Base-by-base conservation (phyloP, 2,888 invertebrate genomes). In the Cryptocephalus moraei region DNA sequence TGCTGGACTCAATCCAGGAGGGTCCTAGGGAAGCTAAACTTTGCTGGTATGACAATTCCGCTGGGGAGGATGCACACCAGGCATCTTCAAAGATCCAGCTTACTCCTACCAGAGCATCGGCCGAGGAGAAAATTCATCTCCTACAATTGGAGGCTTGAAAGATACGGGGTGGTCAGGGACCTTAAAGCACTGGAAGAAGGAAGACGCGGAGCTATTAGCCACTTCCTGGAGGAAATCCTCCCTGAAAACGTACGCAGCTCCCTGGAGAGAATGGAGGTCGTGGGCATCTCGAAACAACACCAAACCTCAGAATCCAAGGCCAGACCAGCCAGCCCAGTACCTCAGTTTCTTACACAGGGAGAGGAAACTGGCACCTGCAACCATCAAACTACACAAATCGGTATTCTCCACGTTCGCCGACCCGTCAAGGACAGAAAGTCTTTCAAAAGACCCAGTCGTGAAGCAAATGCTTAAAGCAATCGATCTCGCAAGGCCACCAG, bases 161-260 rank as follows among this genome's bases (percentile, higher is more conserved):
- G 39, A 55, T 13, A 9, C 32, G 9, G 56, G 53, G 9, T 55
- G 56, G 55, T 53, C 52, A 14, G 46, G 53, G 2, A 49, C 48
- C 8, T 8, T 53, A 4, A 42, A 44, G n/a, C 13, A 49, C 32
- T 33, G 6, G n/a, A 3, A 33, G 1, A 32, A 50, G n/a, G 43
- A 41, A 33, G 22, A 43, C 10, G 11, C 9, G n/a, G n/a, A 9
- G 9, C 34, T 34, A n/a, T 9, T n/a, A 9, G 9, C 9, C 34
- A 9, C n/a, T n/a, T 9, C n/a, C 34, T n/a, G 9, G 9, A n/a
- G n/a, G n/a, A n/a, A n/a, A n/a, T n/a, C n/a, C n/a, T n/a, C n/a
- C n/a, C n/a, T n/a, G n/a, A 34, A 34, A 34, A 9, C 34, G 9
- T 34, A 34, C n/a, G 34, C 34, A 34, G 34, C 34, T n/a, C 34